Evolutionary conservation across 2,888 invertebrate genomes (phyloP), one percentile per base, ranked within the genome.

Genomic region (Apeira syringaria): DNA sequence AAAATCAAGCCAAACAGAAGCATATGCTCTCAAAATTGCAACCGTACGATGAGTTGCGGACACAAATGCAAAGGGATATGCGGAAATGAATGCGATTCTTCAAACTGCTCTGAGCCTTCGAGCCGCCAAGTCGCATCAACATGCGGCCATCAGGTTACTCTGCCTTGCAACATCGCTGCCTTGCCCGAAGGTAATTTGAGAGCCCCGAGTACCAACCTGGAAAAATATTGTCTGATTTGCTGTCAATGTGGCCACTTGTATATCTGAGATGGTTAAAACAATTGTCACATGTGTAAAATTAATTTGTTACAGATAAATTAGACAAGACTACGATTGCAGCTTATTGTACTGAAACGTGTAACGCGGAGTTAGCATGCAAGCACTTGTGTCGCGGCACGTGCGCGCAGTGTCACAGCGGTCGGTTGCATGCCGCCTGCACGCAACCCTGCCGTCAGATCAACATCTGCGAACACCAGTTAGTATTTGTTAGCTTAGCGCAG

Each of bases 391-490:
- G 53, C 3, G 92, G 93, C 18, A 77, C 81, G 3, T 93, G 93
- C 70, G 82, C 91, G 2, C 49, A 65, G 30, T 94, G 94, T 70
- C 68, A 55, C 22, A 91, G 91, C 62, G 93, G 93, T 25, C 86
- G 93, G 5, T 68, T 94, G 38, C 94, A 94, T 69, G 63, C 58
- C 40, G 74, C 89, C 11, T 94, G 94, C 70, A 51, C 56, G 18
- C 80, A 90, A 54, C 71, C 76, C 10, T 95, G 94, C 71, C 80
- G 83, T 3, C 86, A 85, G 33, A 56, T 65, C 6, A 84, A 93
- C 45, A 89, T 94, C 30, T 94, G 94, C 68, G 92, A 93, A 17
- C 94, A 94, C 64, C 72, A 82, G 90, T 91, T n/a, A n/a, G n/a
- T n/a, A n/a, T n/a, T n/a, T n/a, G n/a, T n/a, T n/a, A n/a, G n/a